These are phyloP conservation scores for Coccyzus lansbergi DNA, from an alignment of 2,797 vertebrate species.

Conservation along the genomic window DNA sequence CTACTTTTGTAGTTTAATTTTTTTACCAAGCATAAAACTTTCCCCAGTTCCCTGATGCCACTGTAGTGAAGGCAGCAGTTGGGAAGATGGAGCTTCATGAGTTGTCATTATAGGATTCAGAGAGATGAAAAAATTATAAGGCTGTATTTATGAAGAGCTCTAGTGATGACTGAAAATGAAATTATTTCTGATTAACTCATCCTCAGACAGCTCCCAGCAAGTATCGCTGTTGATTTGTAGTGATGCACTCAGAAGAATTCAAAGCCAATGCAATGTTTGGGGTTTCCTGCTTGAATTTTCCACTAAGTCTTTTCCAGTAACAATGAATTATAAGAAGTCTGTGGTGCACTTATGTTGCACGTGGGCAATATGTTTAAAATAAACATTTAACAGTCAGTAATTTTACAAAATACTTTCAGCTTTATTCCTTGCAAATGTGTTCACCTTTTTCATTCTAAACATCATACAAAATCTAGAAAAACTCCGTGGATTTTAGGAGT, in stretches of 20 bases:
- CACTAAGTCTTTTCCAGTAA: neutral
- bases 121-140: neutral
- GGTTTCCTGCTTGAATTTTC: constrained; percentile 23
- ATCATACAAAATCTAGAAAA: neutral
- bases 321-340: neutral
- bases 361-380: neutral
- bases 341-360: neutral
- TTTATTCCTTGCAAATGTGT: neutral
- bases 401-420: neutral
- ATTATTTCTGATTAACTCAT: constrained; percentile 35
- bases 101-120: neutral
- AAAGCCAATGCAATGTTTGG: neutral
- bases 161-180: constrained; percentile 21
- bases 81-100: neutral
- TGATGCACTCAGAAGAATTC: neutral
- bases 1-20: neutral
- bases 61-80: neutral
- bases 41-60: neutral
- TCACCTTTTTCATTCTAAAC: neutral
- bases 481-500: neutral
- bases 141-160: constrained; percentile 17
- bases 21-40: neutral
- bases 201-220: neutral
- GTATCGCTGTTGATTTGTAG: neutral
- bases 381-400: neutral